Conservation (phyloP, 2,888 invertebrate genomes). For the Agrilus mali region DNA sequence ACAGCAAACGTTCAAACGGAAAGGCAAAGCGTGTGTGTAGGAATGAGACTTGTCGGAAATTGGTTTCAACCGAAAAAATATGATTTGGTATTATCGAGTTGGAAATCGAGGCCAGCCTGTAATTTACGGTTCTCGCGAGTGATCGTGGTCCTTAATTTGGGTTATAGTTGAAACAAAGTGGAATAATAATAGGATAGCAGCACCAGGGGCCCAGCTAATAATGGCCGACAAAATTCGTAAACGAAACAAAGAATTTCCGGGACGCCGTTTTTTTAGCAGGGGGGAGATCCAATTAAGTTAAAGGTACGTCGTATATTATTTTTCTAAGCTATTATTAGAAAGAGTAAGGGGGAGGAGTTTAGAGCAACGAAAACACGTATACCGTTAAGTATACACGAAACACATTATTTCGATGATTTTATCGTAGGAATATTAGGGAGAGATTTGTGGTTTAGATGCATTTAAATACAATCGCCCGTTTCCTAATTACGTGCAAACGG, state of each 20-base stretch:
- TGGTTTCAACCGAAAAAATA: no score
- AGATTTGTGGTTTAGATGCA: background rate
- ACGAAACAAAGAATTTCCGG: slow-evolving; percentile 9
- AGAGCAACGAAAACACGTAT: background rate
- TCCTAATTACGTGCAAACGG: no score
- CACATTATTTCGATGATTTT: no score
- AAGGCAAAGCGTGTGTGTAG: no score
- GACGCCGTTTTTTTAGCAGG: slow-evolving; percentile 5
- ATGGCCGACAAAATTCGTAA: slow-evolving; percentile 7
- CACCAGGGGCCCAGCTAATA: slow-evolving; percentile 4
- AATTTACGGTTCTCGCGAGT: no score
- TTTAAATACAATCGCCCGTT: background rate
- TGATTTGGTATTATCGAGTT: no score
- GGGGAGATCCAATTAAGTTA: slow-evolving; percentile 13
- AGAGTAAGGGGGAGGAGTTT: slow-evolving; percentile 7
- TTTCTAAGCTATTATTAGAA: slow-evolving; percentile 12
- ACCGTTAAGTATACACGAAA: no score
- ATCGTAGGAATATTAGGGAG: background rate
- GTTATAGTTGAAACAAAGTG: no score
- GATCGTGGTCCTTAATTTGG: no score
- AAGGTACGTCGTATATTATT: slow-evolving; percentile 10
- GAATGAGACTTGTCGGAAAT: no score
- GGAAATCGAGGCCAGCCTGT: no score
- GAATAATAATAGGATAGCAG: slow-evolving; percentile 2
- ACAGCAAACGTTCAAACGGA: no score